Evolutionary conservation across 2,888 invertebrate genomes (phyloP).

Genomic region (Adelphocoris suturalis): DNA sequence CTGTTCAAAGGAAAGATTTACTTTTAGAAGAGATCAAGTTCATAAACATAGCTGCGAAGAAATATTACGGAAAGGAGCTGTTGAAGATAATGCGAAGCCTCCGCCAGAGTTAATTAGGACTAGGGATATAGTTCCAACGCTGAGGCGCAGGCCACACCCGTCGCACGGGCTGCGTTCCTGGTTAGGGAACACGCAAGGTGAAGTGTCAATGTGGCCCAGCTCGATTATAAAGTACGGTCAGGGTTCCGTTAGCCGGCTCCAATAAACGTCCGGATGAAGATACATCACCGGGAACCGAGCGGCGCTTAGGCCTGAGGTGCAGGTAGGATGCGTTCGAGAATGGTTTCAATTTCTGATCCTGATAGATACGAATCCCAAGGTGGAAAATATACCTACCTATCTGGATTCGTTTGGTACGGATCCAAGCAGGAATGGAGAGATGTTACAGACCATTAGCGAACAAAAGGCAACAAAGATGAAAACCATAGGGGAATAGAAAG

Average conservation of each 20-base stretch:
- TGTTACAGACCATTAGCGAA: too few species aligned
- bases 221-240: slow-evolving; percentile 23
- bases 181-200: slow-evolving; percentile 23
- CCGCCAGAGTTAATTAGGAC: neutral
- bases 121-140: neutral
- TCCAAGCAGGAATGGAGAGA: too few species aligned
- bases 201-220: slow-evolving; percentile 25
- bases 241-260: slow-evolving; percentile 45
- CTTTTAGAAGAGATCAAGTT: neutral
- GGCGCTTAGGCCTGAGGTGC: neutral
- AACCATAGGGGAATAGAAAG: too few species aligned
- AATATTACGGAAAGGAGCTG: neutral
- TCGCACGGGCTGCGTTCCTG: neutral
- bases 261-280: slow-evolving; percentile 19
- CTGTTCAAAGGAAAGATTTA: too few species aligned
- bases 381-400: neutral
- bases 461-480: too few species aligned
- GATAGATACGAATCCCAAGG: neutral
- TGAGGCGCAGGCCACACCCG: neutral
- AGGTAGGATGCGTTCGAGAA: neutral
- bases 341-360: neutral
- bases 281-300: neutral
- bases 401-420: too few species aligned
- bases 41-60: neutral
- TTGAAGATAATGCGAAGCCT: neutral